Evolutionary conservation across 2,113 vertebrate genomes (phyloP).

Genomic region (Leptocoma aspasia): DNA sequence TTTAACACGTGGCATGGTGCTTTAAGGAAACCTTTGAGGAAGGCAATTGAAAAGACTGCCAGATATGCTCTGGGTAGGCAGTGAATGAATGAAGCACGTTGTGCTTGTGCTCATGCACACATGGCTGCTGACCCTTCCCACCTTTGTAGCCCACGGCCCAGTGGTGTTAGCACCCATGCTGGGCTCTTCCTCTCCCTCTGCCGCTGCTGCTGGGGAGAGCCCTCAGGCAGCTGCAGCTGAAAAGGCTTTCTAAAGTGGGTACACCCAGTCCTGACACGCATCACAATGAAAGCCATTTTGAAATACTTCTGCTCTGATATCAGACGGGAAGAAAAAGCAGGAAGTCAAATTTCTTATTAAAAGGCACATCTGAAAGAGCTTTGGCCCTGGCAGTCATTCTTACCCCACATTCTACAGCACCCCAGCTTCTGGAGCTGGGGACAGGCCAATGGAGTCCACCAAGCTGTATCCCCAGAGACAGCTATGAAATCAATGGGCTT

Average conservation of each 20-base stretch:
- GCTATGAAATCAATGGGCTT: background rate
- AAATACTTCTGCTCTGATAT: background rate
- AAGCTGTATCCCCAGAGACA: background rate
- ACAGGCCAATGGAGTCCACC: background rate
- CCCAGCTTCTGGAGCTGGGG: fast-evolving
- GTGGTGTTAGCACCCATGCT: fast-evolving
- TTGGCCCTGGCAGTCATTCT: background rate
- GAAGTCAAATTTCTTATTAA: background rate
- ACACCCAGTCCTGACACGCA: background rate
- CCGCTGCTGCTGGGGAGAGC: fast-evolving
- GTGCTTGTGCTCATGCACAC: background rate
- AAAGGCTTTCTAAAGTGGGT: background rate
- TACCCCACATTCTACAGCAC: fast-evolving
- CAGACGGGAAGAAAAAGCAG: background rate
- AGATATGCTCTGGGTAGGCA: background rate
- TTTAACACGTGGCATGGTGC: background rate
- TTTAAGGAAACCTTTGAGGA: background rate
- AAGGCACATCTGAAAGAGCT: background rate
- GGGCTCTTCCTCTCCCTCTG: background rate
- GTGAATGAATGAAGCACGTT: fast-evolving
- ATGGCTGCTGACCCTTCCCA: background rate
- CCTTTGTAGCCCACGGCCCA: fast-evolving
- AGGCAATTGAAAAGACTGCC: background rate
- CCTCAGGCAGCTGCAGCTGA: background rate
- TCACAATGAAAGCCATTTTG: background rate